Evolutionary conservation across 2,797 vertebrate genomes (phyloP), one percentile per base, ranked within the genome.

Genomic region (Gambelia wislizenii): DNA sequence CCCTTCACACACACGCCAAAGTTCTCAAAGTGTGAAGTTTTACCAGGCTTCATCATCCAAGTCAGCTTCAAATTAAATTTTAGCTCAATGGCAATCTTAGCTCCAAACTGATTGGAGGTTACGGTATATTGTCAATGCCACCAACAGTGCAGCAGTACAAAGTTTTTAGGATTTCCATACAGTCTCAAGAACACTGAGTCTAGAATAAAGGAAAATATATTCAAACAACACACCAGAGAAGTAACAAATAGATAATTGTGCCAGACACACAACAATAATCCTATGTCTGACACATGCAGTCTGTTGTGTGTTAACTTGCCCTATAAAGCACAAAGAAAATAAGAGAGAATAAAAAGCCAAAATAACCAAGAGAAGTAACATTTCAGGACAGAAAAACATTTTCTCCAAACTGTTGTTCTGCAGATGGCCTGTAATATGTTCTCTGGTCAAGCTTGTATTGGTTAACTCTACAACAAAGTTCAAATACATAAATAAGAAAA

Each of bases 111-210:
- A 33, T 67, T 67, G 30, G 64, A 33, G 10, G 30, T 33, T 67
- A n/a, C n/a, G n/a, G n/a, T n/a, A 33, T 67, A 67, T 13, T 33
- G 30, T 16, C 75, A 54, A 42, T 75, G 30, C 59, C 30, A 0
- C 36, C 42, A 0, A 2, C 0, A 39, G 77, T 0, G 13, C 0
- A 54, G 77, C 6, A 72, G 39, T 77, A 0, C 25, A 27, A 79
- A 39, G 25, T 81, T 49, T 74, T 61, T 18, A 79, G 16, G 42
- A 42, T 52, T 42, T 80, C 49, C 20, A 36, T 2, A 69, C 3
- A 47, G 59, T 64, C 39, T 20, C 30, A 84, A 83, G 14, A 52
- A 39, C 20, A 0, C 16, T 4, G 72, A 2, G 42, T 0, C 0
- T 0, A 61, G 67, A 83, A 20, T 6, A 0, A 16, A 86, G 67